A percentile compares a stretch with the other conserved stretches of the same genome.
phyloP scores from a whole-genome alignment of 2,888 invertebrate genomes.

The Aquatica leii region DNA sequence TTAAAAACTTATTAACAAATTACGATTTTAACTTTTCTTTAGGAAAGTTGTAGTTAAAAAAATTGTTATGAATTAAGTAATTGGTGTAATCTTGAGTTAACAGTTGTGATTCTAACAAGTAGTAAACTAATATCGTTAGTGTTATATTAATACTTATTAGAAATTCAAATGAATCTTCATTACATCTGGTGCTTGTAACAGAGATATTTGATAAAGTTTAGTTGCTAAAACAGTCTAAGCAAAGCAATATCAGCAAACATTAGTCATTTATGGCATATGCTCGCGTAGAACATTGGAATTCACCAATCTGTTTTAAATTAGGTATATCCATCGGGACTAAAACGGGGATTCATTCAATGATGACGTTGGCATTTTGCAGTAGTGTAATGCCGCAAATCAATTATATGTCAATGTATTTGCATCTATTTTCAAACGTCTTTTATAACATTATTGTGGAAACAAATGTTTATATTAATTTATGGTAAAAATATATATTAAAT shows the following conservation, averaged over 20 bases:
- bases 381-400: background rate
- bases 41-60: no score
- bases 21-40: background rate
- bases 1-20: conserved; percentile 21
- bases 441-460: no score
- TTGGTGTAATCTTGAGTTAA: no score
- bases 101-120: no score
- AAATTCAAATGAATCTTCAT: no score
- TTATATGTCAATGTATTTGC: background rate
- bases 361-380: background rate
- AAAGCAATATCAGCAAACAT: background rate
- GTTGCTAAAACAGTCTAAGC: background rate
- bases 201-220: background rate
- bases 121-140: no score
- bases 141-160: no score
- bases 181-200: no score
- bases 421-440: no score
- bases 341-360: background rate
- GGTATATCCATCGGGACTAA: background rate
- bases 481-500: no score
- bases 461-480: no score
- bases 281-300: background rate
- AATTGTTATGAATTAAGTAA: no score
- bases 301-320: background rate
- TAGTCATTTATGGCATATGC: background rate